phyloP scores from a whole-genome alignment of 2,113 vertebrate species.

The rabbit (Oryctolagus cuniculus) region DNA sequence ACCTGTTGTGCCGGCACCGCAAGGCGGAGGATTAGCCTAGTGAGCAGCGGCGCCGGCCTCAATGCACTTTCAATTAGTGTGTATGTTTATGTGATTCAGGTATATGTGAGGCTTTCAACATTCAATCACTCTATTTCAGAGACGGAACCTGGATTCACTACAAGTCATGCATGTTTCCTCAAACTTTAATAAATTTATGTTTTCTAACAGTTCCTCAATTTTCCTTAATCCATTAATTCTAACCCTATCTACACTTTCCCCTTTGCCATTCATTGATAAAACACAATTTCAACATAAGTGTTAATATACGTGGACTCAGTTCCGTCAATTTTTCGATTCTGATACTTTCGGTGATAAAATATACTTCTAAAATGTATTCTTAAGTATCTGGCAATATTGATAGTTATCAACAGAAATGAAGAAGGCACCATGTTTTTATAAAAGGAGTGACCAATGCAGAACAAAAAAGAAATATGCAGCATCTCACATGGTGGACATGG shows the following conservation, averaged over 20 bases:
- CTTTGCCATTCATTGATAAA: background rate
- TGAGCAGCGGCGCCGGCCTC: too few species aligned
- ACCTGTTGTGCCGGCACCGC: too few species aligned
- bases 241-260: too few species aligned
- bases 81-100: background rate
- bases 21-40: too few species aligned
- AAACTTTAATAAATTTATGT: background rate
- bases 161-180: background rate
- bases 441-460: background rate
- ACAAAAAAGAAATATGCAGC: background rate
- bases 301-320: background rate
- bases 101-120: background rate
- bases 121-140: background rate
- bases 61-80: background rate
- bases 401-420: background rate
- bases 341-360: background rate
- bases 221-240: background rate
- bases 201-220: background rate
- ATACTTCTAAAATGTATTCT: background rate
- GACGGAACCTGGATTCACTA: background rate
- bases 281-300: background rate
- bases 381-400: background rate
- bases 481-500: fast-evolving
- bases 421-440: background rate
- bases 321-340: background rate